Evolutionary conservation across 2,888 invertebrate species (phyloP).

Genomic region (Drosophila testacea): DNA sequence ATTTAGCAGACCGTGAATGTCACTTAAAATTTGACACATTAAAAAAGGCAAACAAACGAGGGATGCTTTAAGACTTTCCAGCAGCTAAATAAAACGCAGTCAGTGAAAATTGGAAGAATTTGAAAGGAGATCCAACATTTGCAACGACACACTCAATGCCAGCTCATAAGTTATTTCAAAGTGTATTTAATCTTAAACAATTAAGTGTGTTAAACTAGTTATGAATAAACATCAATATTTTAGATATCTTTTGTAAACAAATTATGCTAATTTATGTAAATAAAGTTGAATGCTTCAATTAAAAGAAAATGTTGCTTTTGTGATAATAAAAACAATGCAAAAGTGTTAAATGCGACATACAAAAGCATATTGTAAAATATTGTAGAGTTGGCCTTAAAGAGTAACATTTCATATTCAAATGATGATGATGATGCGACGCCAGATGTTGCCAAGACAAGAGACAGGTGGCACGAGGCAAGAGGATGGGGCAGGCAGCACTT

Average conservation of each 20-base stretch:
- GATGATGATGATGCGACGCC: conserved; percentile 21
- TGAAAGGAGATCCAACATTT: background rate
- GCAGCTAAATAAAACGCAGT: background rate
- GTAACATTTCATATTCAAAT: conserved; percentile 28
- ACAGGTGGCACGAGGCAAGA: background rate
- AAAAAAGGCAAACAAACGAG: conserved; percentile 56
- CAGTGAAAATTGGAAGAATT: background rate
- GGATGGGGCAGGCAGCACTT: conserved; percentile 32
- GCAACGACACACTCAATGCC: background rate
- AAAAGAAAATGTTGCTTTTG: conserved; percentile 6
- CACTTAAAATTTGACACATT: conserved; percentile 78
- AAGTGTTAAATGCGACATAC: conserved; percentile 15
- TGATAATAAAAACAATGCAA: background rate
- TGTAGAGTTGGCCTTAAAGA: conserved; percentile 14
- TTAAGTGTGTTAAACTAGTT: conserved; percentile 6
- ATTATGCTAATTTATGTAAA: conserved; percentile 13
- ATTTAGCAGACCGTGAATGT: conserved; percentile 75
- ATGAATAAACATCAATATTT: conserved; percentile 16
- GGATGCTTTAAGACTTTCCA: conserved; percentile 33
- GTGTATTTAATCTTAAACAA: conserved; percentile 10
- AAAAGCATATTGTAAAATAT: conserved; percentile 9
- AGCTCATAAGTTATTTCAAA: background rate
- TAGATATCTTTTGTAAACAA: conserved; percentile 7
- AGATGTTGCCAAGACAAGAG: conserved; percentile 51
- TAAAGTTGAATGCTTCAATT: background rate